Evolutionary conservation across 2,113 vertebrate species (phyloP).

Genomic region (Anas platyrhynchos): DNA sequence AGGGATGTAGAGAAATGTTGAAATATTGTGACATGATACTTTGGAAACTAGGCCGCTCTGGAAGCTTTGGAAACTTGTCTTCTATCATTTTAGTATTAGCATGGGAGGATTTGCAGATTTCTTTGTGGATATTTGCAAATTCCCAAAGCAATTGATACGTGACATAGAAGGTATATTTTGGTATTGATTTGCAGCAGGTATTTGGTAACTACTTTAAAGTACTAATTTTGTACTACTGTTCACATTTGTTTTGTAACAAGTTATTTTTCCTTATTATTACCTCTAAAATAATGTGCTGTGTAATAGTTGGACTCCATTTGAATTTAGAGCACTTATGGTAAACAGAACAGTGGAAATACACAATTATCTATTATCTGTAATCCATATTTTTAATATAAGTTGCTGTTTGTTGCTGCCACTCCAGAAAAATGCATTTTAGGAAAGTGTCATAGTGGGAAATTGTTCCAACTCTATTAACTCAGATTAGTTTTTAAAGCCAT

Average conservation of each 20-base stretch:
- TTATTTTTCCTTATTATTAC: not conserved
- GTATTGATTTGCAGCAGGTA: constrained; percentile 10
- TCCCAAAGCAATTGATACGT: not conserved
- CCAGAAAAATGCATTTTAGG: not conserved
- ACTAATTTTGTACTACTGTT: not conserved
- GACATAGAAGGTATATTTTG: constrained; percentile 46
- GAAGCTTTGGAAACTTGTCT: constrained; percentile 9
- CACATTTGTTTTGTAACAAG: not conserved
- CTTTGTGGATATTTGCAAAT: constrained; percentile 67
- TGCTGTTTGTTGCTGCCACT: not conserved
- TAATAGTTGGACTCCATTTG: constrained; percentile 27
- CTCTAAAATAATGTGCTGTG: constrained; percentile 25
- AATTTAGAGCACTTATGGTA: constrained; percentile 28
- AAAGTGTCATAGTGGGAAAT: constrained; percentile 10
- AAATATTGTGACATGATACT: constrained; percentile 31
- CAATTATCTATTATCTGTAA: not conserved
- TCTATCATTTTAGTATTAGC: not conserved
- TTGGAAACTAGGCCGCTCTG: not conserved
- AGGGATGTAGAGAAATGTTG: not conserved
- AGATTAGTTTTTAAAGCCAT: not conserved
- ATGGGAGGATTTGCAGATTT: constrained; percentile 58
- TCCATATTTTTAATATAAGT: not conserved
- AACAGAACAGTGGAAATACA: not conserved
- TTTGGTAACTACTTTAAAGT: not conserved
- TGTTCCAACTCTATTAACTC: not conserved